phyloP scores from a whole-genome alignment of 2,113 vertebrate species.

The Smithornis capensis region DNA sequence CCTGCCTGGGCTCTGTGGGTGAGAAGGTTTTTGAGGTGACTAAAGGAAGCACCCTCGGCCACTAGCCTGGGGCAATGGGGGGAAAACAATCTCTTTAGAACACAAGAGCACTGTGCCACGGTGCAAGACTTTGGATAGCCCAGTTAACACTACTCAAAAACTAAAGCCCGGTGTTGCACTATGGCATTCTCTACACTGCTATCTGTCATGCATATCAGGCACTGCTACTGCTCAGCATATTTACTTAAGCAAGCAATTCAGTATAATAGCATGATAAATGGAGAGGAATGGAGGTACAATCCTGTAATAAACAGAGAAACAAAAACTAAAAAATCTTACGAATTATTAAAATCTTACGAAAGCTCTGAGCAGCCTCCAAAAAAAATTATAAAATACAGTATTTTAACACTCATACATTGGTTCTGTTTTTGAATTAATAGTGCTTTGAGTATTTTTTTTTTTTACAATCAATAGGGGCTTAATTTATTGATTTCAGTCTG shows the following conservation, averaged over 20 bases:
- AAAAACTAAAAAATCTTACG: background rate
- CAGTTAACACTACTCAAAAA: background rate
- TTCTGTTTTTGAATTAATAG: background rate
- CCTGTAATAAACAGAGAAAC: background rate
- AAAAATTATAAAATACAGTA: background rate
- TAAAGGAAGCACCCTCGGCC: background rate
- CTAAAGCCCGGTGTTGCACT: fast-evolving
- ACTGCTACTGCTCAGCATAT: background rate
- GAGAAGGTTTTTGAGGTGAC: background rate
- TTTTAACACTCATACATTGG: background rate
- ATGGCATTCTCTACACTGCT: background rate
- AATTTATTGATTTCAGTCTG: background rate
- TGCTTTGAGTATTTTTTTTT: background rate
- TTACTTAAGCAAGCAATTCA: background rate
- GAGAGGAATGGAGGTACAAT: background rate
- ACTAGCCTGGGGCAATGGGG: fast-evolving
- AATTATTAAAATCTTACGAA: background rate
- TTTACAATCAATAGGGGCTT: background rate
- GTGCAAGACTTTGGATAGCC: background rate
- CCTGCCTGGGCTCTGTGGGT: fast-evolving
- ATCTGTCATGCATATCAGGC: fast-evolving
- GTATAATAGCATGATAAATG: background rate
- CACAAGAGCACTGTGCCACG: background rate
- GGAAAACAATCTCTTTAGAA: fast-evolving
- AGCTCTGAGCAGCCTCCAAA: background rate